phyloP scores from a whole-genome alignment of 2,113 vertebrate species.

The Castor canadensis region DNA sequence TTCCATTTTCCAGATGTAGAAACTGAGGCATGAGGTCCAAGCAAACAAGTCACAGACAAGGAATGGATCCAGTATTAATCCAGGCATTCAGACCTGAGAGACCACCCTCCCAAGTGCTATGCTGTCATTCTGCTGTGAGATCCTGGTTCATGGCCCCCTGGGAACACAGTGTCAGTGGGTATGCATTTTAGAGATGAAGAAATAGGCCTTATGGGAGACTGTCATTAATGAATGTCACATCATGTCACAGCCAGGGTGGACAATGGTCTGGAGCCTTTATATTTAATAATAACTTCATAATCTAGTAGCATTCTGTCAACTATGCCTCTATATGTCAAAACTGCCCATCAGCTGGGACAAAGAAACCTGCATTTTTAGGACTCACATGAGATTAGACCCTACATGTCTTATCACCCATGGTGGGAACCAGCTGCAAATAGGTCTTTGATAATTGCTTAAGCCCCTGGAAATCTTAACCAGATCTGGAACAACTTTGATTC shows the following conservation, averaged over 20 bases:
- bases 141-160: not conserved
- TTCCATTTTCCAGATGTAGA: not conserved
- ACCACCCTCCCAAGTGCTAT: not conserved
- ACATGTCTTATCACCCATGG: not conserved
- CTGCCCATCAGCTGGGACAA: not conserved
- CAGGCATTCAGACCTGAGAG: not conserved
- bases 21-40: not conserved
- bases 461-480: constrained; percentile 66
- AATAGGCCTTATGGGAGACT: not conserved
- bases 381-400: not conserved
- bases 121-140: not conserved
- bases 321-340: not conserved
- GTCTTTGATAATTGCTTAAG: constrained; percentile 67
- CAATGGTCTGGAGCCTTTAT: constrained; percentile 1
- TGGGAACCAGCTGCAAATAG: constrained; percentile 47
- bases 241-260: not conserved
- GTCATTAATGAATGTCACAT: not conserved
- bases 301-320: not conserved
- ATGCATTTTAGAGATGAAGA: constrained; percentile 23
- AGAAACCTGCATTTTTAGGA: not conserved
- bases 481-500: constrained; percentile 70
- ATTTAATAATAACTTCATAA: not conserved
- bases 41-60: not conserved
- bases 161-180: not conserved
- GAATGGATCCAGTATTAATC: not conserved